phyloP scores from a whole-genome alignment of 2,113 vertebrate species.

The Mobula birostris region DNA sequence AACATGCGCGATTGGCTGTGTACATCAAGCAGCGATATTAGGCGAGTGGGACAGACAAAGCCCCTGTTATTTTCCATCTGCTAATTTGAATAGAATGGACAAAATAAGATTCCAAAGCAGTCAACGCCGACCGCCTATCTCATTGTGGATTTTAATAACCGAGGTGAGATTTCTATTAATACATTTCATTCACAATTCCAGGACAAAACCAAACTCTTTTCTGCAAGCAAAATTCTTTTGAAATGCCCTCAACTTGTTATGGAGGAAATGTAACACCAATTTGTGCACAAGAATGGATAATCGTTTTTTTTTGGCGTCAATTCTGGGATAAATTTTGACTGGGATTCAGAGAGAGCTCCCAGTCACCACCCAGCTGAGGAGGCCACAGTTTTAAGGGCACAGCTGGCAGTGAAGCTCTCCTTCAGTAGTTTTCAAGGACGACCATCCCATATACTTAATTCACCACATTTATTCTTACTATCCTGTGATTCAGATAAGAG shows the following conservation, averaged over 20 bases:
- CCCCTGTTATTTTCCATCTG: not conserved
- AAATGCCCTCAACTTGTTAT: not conserved
- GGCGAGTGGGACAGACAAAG: not conserved
- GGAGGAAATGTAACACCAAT: not conserved
- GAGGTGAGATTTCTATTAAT: too few species aligned
- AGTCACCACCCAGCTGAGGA: not conserved
- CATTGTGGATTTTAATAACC: not conserved
- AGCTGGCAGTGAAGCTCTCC: not conserved
- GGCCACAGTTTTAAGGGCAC: not conserved
- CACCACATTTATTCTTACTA: too few species aligned
- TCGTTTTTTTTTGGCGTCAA: not conserved
- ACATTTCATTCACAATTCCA: not conserved
- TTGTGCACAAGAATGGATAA: not conserved
- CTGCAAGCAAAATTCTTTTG: not conserved
- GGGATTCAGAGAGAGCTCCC: too few species aligned
- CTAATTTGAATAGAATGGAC: not conserved
- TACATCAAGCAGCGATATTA: not conserved
- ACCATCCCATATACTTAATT: too few species aligned
- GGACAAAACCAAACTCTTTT: not conserved
- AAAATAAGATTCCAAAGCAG: not conserved
- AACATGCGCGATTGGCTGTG: not conserved
- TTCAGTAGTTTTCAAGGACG: not conserved
- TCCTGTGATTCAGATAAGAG: too few species aligned
- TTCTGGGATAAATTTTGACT: not conserved
- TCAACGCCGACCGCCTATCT: not conserved